Conservation (phyloP, 2,888 invertebrate genomes). For the Augiades crinisus region DNA sequence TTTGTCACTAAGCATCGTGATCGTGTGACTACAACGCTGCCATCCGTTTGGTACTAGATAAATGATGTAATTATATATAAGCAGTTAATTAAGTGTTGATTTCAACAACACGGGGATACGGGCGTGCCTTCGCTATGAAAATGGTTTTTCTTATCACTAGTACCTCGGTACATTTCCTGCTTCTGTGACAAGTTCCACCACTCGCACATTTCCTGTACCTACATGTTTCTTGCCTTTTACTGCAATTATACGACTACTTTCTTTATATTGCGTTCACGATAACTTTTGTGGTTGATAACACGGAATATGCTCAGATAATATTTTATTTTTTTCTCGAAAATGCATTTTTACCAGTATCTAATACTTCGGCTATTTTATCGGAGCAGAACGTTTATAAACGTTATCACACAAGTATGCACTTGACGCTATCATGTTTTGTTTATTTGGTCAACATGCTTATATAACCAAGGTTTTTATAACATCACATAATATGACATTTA, state of each 20-base stretch:
- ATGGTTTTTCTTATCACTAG: conserved; percentile 23
- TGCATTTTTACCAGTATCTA: conserved; percentile 14
- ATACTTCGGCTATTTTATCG: conserved; percentile 9
- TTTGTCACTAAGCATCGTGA: conserved; percentile 46
- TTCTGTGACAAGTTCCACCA: conserved; percentile 16
- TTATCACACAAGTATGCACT: conserved; percentile 6
- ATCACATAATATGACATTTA: not conserved
- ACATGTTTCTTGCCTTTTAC: conserved; percentile 19
- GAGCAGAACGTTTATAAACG: conserved; percentile 1
- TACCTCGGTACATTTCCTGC: conserved; percentile 21
- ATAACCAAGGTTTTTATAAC: conserved; percentile 9
- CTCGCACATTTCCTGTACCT: conserved; percentile 16
- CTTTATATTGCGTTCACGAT: conserved; percentile 21
- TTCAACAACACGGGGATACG: conserved; percentile 3
- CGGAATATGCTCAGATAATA: conserved; percentile 10
- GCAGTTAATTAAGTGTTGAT: conserved; percentile 12
- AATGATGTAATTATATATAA: not conserved
- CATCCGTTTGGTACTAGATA: not conserved
- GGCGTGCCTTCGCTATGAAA: conserved; percentile 11
- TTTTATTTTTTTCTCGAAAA: conserved; percentile 13
- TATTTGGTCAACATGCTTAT: conserved; percentile 9
- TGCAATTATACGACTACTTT: conserved; percentile 17
- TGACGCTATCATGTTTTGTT: conserved; percentile 11
- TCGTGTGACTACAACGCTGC: too few species aligned
- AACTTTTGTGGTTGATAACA: conserved; percentile 19